Conservation (phyloP, 2,113 vertebrate species). For the Xiphias gladius region DNA sequence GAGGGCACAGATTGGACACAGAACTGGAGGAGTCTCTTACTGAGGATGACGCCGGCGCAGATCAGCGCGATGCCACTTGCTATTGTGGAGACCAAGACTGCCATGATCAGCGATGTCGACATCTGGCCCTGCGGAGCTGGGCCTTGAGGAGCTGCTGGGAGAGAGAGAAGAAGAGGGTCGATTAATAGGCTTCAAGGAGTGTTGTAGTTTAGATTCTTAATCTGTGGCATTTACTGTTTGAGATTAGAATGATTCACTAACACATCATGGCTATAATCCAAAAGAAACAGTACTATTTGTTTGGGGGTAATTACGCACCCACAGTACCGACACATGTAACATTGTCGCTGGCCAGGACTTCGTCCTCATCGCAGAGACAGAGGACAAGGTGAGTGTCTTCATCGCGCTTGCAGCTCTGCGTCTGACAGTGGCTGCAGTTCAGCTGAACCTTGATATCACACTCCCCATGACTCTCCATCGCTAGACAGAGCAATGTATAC, state of each 20-base stretch:
- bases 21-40: slow-evolving; percentile 88
- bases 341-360: slow-evolving; percentile 88
- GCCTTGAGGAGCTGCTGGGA: slow-evolving; percentile 73
- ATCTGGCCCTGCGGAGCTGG: slow-evolving; percentile 77
- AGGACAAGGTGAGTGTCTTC: slow-evolving; percentile 83
- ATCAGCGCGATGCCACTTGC: slow-evolving; percentile 87
- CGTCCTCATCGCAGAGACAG: slow-evolving; percentile 88
- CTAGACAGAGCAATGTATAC: slow-evolving; percentile 71
- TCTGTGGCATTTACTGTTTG: not conserved
- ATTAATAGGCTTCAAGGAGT: not conserved
- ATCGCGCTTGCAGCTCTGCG: slow-evolving; percentile 89
- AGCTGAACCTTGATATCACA: slow-evolving; percentile 90
- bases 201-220: not conserved
- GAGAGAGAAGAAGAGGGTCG: not conserved
- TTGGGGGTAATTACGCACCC: slow-evolving; percentile 32
- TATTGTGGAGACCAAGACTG: slow-evolving; percentile 86
- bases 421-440: slow-evolving; percentile 92
- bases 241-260: not conserved
- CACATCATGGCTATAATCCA: not conserved
- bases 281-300: not conserved
- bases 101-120: slow-evolving; percentile 88
- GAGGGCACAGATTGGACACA: slow-evolving; percentile 80
- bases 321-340: slow-evolving; percentile 86
- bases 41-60: slow-evolving; percentile 88
- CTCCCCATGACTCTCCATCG: slow-evolving; percentile 91